These are phyloP conservation scores for Dione vanillae DNA, from an alignment of 2,888 invertebrate genomes.

Conservation along the genomic window DNA sequence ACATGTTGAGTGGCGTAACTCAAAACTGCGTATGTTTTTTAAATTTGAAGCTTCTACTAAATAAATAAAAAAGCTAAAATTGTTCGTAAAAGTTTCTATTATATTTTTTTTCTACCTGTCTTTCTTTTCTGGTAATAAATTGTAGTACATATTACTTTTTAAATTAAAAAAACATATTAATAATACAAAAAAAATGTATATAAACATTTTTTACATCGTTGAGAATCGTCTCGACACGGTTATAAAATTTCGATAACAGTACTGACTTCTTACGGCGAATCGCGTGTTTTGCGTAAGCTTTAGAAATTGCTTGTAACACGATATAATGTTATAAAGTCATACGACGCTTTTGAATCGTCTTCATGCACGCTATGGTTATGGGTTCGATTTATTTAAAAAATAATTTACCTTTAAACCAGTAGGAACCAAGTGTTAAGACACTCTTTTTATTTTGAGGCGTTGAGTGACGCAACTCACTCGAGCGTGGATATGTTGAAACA, in stretches of 20 bases:
- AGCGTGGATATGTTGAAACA: no score
- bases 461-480: no score
- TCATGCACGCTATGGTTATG: background rate
- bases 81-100: background rate
- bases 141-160: no score
- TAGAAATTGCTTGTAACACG: conserved; percentile 21
- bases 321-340: conserved; percentile 9
- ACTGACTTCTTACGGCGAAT: conserved; percentile 39
- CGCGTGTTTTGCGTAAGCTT: conserved; percentile 48
- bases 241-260: conserved; percentile 34
- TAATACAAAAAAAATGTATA: background rate
- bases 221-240: conserved; percentile 22
- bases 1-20: no score
- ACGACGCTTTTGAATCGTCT: background rate
- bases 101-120: background rate
- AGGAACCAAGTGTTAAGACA: no score
- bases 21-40: no score
- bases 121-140: no score
- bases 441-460: background rate
- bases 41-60: no score
- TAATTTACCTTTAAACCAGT: no score
- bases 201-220: background rate
- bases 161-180: background rate
- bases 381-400: background rate
- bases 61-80: no score